A percentile compares a stretch with the other conserved stretches of the same genome.
These are phyloP conservation scores for Sebastes aleutianus DNA, from an alignment of 2,797 vertebrate species.

Conservation along the genomic window DNA sequence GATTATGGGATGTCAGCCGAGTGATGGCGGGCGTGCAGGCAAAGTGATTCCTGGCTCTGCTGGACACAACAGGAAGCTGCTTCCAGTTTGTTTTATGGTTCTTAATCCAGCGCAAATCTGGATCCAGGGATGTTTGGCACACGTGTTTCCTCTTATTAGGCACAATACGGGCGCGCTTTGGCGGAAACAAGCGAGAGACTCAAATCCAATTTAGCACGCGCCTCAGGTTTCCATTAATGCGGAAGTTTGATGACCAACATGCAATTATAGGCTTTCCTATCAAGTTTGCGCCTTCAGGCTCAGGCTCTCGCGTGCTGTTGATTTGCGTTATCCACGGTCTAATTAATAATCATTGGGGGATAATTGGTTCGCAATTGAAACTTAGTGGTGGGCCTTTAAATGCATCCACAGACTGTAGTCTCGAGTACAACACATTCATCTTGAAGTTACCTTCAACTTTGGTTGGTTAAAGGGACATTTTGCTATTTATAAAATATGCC, in stretches of 20 bases:
- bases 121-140: conserved; percentile 63
- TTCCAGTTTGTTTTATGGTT: conserved; percentile 47
- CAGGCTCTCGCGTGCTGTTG: conserved; percentile 36
- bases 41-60: conserved; percentile 5
- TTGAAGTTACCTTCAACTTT: background rate
- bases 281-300: conserved; percentile 68
- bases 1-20: conserved; percentile 52
- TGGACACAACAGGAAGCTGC: conserved; percentile 53
- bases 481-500: background rate
- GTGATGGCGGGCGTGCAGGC: conserved; percentile 25
- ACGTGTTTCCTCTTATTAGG: conserved; percentile 82
- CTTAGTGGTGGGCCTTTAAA: background rate
- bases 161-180: conserved; percentile 43
- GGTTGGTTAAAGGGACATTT: background rate
- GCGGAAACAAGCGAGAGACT: conserved; percentile 68
- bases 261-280: conserved; percentile 74
- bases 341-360: conserved; percentile 43
- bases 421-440: background rate
- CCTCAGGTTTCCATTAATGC: conserved; percentile 79
- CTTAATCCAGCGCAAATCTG: conserved; percentile 64
- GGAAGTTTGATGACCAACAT: conserved; percentile 78
- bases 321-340: conserved; percentile 30
- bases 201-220: conserved; percentile 70
- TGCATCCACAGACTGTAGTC: background rate
- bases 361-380: conserved; percentile 40